Evolutionary conservation across 2,888 invertebrate species (phyloP).

Genomic region (Euplagia quadripunctaria): DNA sequence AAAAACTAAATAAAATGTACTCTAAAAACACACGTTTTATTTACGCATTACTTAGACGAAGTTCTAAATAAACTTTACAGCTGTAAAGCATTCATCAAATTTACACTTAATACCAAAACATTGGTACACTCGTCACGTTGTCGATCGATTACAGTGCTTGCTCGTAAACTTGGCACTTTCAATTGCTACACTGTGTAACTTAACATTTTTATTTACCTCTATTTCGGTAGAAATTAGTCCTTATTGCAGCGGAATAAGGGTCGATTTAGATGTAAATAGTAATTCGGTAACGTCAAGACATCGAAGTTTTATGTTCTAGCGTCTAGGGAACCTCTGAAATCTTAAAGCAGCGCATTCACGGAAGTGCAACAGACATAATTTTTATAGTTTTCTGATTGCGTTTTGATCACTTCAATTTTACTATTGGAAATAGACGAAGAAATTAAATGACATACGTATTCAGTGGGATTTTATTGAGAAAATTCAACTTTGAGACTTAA

Average conservation of each 20-base stretch:
- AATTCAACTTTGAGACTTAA: not conserved
- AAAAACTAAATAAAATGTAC: too few species aligned
- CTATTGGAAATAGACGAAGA: constrained; percentile 19
- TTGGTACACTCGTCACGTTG: constrained; percentile 63
- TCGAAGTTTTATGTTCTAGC: constrained; percentile 41
- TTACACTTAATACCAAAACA: constrained; percentile 49
- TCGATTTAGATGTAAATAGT: not conserved
- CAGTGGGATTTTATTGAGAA: not conserved
- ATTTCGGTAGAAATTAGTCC: constrained; percentile 21
- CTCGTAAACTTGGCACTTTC: constrained; percentile 71
- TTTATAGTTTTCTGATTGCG: constrained; percentile 36
- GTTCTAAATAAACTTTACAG: constrained; percentile 28
- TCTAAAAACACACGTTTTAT: too few species aligned
- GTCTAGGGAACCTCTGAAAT: constrained; percentile 38
- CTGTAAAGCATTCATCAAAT: constrained; percentile 55
- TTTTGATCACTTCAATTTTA: constrained; percentile 24
- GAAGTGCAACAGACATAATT: constrained; percentile 38
- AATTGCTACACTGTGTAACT: constrained; percentile 60
- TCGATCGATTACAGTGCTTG: constrained; percentile 65
- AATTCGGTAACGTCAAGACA: constrained; percentile 23
- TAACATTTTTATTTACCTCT: constrained; percentile 3
- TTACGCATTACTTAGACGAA: too few species aligned
- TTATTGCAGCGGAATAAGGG: constrained; percentile 13
- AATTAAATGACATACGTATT: constrained; percentile 7
- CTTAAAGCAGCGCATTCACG: constrained; percentile 36